Conservation (phyloP, 2,888 invertebrate genomes). For the Melikaiella ostensackeni region DNA sequence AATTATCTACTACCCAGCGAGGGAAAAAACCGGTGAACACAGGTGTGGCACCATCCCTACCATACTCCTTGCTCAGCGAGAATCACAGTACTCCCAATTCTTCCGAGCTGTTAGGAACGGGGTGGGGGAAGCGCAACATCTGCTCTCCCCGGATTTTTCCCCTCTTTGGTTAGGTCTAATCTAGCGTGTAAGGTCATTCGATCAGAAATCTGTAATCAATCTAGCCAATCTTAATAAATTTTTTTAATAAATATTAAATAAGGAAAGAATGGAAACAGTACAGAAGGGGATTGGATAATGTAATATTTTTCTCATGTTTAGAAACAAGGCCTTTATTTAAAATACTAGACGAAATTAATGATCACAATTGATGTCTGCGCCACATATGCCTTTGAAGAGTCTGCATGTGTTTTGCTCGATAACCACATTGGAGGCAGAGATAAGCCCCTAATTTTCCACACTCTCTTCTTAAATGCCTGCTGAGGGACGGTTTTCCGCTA, state of each 20-base stretch:
- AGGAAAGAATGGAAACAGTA: neutral
- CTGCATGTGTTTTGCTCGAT: slow-evolving; percentile 50
- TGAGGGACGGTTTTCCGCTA: slow-evolving; percentile 44
- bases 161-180: too few relatives aligned
- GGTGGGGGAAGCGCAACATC: too few relatives aligned
- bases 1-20: too few relatives aligned
- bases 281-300: neutral
- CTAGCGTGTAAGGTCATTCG: too few relatives aligned
- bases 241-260: neutral
- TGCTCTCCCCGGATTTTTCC: too few relatives aligned
- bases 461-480: slow-evolving; percentile 48
- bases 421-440: slow-evolving; percentile 45
- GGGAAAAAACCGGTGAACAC: too few relatives aligned
- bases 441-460: slow-evolving; percentile 49
- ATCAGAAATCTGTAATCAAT: too few relatives aligned
- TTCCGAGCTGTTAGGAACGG: too few relatives aligned
- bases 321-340: slow-evolving; percentile 12
- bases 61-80: too few relatives aligned
- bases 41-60: too few relatives aligned
- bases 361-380: slow-evolving; percentile 42
- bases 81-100: too few relatives aligned
- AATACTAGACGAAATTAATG: slow-evolving; percentile 15
- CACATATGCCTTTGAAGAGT: slow-evolving; percentile 46
- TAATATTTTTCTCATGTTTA: neutral
- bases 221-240: too few relatives aligned